Evolutionary conservation across 2,113 vertebrate species (phyloP), one percentile per base, ranked within the genome.

Genomic region (Myotis brandtii): DNA sequence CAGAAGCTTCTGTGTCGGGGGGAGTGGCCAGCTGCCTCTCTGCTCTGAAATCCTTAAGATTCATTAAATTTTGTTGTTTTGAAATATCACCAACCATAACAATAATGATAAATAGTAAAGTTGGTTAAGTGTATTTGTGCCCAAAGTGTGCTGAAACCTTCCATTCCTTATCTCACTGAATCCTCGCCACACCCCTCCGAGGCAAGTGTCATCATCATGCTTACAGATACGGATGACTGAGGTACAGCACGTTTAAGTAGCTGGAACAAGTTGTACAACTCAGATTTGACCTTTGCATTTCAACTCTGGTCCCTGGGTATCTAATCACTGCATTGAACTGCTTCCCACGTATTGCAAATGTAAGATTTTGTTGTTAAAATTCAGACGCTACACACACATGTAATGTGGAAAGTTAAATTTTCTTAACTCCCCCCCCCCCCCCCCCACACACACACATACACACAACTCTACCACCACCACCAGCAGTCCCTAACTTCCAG

Each of bases 81-180:
- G 27, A 89, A 92, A 46, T 70, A 56, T 85, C 32, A 7, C 43
- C 11, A 93, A 83, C 48, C 81, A 43, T 46, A 67, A 76, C 30
- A 52, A 56, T 16, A 73, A 50, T 6, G 34, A 27, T 59, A 80
- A 70, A 40, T 9, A 34, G n/a, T 62, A 62, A 77, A 62, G 54
- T 30, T 37, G 20, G 34, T 11, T 43, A 50, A 2, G 6, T 27
- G 4, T 64, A 16, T 91, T 25, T n/a, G 46, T 18, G 52, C 20
- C 52, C 46, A 13, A 50, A 30, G 23, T 7, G 5, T 18, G 20
- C 30, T 0, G 43, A 89, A 40, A 43, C 30, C 56, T 56, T 4
- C 18, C 9, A 9, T 40, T 37, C 17, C 18, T 59, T 25, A 17
- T 17, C 32, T 73, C 10, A 2, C 9, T 7, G 14, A 37, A 82